Evolutionary conservation across 2,113 vertebrate genomes (phyloP).

Genomic region (Odontophorus gujanensis): DNA sequence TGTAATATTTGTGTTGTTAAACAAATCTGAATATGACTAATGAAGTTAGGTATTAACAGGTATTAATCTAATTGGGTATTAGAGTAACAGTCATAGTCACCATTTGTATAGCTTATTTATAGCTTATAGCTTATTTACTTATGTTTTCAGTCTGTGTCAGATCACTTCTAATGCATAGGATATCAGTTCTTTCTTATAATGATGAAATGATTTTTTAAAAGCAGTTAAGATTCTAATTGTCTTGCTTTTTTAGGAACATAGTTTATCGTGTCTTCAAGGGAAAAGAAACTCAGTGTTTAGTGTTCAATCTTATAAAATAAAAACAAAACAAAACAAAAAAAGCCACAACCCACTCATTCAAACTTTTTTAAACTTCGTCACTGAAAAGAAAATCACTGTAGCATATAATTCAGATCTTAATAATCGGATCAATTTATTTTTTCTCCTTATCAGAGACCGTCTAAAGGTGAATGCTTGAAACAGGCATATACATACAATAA

Average conservation of each 20-base stretch:
- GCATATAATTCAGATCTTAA: not conserved
- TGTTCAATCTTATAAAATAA: not conserved
- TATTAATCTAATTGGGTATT: not conserved
- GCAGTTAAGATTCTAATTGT: not conserved
- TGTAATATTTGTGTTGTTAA: not conserved
- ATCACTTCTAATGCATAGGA: not conserved
- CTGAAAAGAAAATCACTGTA: not conserved
- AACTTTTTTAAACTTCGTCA: not conserved
- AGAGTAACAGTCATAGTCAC: not conserved
- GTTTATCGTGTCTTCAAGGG: not conserved
- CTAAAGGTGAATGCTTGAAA: not conserved
- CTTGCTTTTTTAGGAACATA: not conserved
- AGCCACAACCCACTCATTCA: not conserved
- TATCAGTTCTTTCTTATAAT: not conserved
- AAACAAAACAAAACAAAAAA: not conserved
- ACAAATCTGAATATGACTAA: not conserved
- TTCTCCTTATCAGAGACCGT: not conserved
- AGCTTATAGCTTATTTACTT: not conserved
- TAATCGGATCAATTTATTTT: not conserved
- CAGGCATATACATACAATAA: rapidly evolving
- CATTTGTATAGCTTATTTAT: not conserved
- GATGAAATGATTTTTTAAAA: not conserved
- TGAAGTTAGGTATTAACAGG: not conserved
- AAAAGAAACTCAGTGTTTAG: not conserved
- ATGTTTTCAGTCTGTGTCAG: not conserved